Percentiles rank a stretch among this genome's conserved stretches.
Conservation (phyloP, 2,888 invertebrate species). For the Pelosia muscerda region DNA sequence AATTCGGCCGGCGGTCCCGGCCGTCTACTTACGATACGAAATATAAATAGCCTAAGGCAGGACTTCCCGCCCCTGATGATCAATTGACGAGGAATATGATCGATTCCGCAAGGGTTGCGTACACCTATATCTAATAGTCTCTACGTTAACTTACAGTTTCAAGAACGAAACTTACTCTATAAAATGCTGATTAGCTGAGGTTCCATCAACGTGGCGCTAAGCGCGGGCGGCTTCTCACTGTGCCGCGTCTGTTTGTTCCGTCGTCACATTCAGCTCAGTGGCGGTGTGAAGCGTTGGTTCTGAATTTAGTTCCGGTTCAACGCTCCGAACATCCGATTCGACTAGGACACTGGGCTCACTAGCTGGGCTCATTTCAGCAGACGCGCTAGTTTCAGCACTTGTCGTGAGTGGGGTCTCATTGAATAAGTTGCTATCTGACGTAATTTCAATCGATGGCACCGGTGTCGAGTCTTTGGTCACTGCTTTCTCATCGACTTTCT, state of each 20-base stretch:
- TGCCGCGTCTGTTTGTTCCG: slow-evolving; percentile 23
- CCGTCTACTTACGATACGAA: slow-evolving; percentile 65
- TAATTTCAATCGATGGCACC: slow-evolving; percentile 49
- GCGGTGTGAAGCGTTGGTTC: neutral
- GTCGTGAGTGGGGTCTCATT: slow-evolving; percentile 42
- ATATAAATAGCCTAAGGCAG: slow-evolving; percentile 54
- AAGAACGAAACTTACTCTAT: slow-evolving; percentile 82
- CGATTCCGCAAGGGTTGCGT: slow-evolving; percentile 59
- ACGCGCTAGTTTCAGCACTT: slow-evolving; percentile 18
- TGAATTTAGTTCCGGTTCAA: neutral
- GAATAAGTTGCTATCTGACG: slow-evolving; percentile 45
- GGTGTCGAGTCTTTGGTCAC: slow-evolving; percentile 45
- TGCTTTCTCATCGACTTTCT: slow-evolving; percentile 64
- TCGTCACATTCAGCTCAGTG: slow-evolving; percentile 6
- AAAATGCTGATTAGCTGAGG: slow-evolving; percentile 82
- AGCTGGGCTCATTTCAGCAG: slow-evolving; percentile 21
- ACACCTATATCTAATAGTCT: slow-evolving; percentile 77
- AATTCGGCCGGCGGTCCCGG: slow-evolving; percentile 65
- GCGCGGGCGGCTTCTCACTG: slow-evolving; percentile 44
- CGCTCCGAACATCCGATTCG: neutral
- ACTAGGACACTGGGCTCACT: slow-evolving; percentile 30
- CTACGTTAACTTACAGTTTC: slow-evolving; percentile 82
- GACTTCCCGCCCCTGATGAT: slow-evolving; percentile 42
- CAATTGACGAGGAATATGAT: slow-evolving; percentile 67
- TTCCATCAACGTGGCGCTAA: slow-evolving; percentile 62